Conservation (phyloP, 2,888 invertebrate species). For the Apoderus coryli region DNA sequence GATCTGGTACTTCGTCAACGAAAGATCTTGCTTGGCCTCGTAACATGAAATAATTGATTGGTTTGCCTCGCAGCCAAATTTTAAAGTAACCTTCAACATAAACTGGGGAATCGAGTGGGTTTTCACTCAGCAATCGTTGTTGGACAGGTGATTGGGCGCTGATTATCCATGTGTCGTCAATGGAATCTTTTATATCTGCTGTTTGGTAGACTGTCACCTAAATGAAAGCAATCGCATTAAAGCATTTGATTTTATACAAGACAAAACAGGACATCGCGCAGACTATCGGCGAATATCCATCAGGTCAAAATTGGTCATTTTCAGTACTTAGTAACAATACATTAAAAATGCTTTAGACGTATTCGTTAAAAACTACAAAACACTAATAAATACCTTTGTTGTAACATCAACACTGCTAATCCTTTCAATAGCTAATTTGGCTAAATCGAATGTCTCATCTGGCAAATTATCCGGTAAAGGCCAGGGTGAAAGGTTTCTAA, state of each 20-base stretch:
- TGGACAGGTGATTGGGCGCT: conserved; percentile 74
- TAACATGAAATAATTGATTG: conserved; percentile 73
- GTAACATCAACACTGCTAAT: conserved; percentile 65
- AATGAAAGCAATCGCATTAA: conserved; percentile 7
- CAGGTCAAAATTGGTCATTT: no score
- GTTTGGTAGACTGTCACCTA: conserved; percentile 36
- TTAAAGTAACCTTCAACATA: conserved; percentile 75
- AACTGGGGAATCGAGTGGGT: conserved; percentile 45
- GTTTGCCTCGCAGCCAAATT: conserved; percentile 61
- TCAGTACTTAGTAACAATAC: no score
- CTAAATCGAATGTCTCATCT: conserved; percentile 58
- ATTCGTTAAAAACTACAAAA: no score
- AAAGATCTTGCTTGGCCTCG: conserved; percentile 49
- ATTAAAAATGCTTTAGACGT: no score
- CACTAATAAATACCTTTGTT: no score
- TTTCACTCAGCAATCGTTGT: conserved; percentile 49
- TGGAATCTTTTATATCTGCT: conserved; percentile 52
- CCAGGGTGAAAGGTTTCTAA: conserved; percentile 82
- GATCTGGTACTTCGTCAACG: conserved; percentile 37
- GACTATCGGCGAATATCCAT: no score
- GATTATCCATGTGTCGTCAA: conserved; percentile 86
- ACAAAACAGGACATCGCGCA: no score
- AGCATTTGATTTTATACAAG: no score
- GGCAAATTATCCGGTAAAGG: conserved; percentile 66
- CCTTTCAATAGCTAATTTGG: conserved; percentile 66